Conservation (phyloP, 2,113 vertebrate species). For the Lagopus muta region DNA sequence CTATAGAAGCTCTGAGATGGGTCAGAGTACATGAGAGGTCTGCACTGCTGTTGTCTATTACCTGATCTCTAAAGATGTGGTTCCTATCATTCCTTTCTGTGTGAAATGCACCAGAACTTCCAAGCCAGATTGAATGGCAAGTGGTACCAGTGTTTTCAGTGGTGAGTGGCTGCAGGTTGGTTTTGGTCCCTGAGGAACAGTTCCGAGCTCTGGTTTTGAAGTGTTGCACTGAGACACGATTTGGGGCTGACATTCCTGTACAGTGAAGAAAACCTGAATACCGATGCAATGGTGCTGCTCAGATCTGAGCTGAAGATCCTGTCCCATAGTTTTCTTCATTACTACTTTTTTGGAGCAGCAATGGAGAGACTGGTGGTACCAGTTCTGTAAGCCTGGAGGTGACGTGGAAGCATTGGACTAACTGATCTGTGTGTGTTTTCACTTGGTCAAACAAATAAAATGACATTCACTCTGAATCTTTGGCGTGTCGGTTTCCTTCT, state of each 20-base stretch:
- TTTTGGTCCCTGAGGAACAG: neutral
- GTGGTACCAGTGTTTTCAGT: rapidly evolving
- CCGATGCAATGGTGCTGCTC: slow-evolving; percentile 70
- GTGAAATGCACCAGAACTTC: neutral
- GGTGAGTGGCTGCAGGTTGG: neutral
- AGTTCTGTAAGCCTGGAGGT: neutral
- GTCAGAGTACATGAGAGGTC: neutral
- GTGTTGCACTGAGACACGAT: slow-evolving; percentile 6
- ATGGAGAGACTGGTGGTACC: neutral
- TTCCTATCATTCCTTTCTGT: neutral
- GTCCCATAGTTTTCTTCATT: slow-evolving; percentile 17
- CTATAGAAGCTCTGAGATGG: neutral
- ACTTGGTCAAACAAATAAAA: slow-evolving; percentile 52
- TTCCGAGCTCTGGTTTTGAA: slow-evolving; percentile 63
- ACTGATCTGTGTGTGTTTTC: slow-evolving; percentile 20
- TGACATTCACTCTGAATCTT: neutral
- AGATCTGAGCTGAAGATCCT: slow-evolving; percentile 51
- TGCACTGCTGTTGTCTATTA: neutral
- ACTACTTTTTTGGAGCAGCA: slow-evolving; percentile 8
- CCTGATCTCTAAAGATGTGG: neutral
- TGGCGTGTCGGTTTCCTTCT: neutral
- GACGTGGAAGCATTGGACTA: slow-evolving; percentile 22
- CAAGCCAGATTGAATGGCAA: neutral
- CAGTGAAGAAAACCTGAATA: slow-evolving; percentile 52
- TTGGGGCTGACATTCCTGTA: slow-evolving; percentile 56